Base-by-base conservation (phyloP, 53 echinoderm and acorn worm genomes). In the Luidia sarsii region DNA sequence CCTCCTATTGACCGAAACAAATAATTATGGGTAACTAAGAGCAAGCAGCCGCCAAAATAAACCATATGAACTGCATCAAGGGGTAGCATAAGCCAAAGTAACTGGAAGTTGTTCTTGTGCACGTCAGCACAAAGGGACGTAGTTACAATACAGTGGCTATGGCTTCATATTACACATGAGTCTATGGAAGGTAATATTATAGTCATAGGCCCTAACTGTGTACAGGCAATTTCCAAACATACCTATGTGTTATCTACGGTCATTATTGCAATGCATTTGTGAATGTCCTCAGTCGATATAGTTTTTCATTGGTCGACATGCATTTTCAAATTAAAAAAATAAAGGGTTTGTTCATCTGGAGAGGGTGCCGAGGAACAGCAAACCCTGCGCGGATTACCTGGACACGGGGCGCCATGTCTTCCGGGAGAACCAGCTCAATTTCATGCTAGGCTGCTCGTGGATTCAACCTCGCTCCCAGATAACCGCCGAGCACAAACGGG, bases 381-480 rank as follows among this genome's bases (percentile, higher is more conserved):
- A 25, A 22, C 24, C 14, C 16, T 74, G 74, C 39, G 25, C 37
- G 2, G 29, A 39, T 39, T 28, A 25, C 4, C 43, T 74, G 1
- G 5, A 39, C 24, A 28, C 23, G 4, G 57, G 74, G 23, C 22
- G 38, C 24, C 74, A 74, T 29, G 39, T 56, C 24, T 74, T 74
- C 18, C 56, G 55, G 41, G 74, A 74, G 41, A 74, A 74, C 29
- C 74, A 74, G 8, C 74, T 74, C 25, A 74, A 74, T 41, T 55
- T 74, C 57, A 74, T 74, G 39, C 41, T 22, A 3, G 74, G 74
- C 16, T 74, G 74, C 29, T 74, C 74, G 5, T 74, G 74, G 74
- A 56, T 20, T 41, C 23, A 74, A 39, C 24, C 27, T 7, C 57
- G 74, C 24, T 23, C 25, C 4, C 15, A 24, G 21, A 27, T 74